Conservation (phyloP, 2,797 vertebrate species). For the Anniella stebbinsi region DNA sequence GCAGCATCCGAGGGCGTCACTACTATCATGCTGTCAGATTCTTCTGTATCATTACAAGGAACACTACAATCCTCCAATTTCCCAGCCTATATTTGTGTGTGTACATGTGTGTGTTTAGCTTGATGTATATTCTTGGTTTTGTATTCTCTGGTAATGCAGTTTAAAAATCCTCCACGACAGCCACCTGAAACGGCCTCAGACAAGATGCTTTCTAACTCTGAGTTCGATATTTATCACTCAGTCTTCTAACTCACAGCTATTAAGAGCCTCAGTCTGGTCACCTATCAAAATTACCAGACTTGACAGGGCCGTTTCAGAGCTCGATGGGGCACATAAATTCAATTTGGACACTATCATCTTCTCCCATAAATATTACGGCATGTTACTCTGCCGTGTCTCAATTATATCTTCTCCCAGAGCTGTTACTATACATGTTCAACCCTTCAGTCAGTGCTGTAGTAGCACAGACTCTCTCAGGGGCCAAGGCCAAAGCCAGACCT, state of each 20-base stretch:
- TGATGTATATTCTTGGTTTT: too few species aligned
- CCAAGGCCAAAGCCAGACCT: background rate
- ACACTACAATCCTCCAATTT: background rate
- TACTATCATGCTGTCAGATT: background rate
- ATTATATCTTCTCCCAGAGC: background rate
- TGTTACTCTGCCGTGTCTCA: conserved; percentile 14
- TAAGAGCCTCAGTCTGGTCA: conserved; percentile 2
- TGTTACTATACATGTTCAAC: background rate
- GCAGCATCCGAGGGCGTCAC: background rate
- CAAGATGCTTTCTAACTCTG: background rate
- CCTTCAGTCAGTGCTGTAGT: background rate
- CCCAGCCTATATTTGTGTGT: background rate
- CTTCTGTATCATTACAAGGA: background rate
- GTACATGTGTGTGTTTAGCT: background rate
- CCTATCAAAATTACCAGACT: conserved; percentile 33
- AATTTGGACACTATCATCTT: conserved; percentile 12
- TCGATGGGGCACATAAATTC: conserved; percentile 31
- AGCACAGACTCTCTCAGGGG: background rate
- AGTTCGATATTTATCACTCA: conserved; percentile 19
- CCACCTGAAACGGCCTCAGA: background rate
- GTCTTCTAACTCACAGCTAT: conserved; percentile 11
- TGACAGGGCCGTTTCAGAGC: conserved; percentile 6
- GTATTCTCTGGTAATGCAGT: too few species aligned
- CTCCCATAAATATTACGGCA: conserved; percentile 8
- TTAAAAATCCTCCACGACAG: background rate